Percentiles rank a stretch among this genome's conserved stretches.
Conservation (phyloP, 2,113 vertebrate genomes). For the Malurus alboscapulatus region DNA sequence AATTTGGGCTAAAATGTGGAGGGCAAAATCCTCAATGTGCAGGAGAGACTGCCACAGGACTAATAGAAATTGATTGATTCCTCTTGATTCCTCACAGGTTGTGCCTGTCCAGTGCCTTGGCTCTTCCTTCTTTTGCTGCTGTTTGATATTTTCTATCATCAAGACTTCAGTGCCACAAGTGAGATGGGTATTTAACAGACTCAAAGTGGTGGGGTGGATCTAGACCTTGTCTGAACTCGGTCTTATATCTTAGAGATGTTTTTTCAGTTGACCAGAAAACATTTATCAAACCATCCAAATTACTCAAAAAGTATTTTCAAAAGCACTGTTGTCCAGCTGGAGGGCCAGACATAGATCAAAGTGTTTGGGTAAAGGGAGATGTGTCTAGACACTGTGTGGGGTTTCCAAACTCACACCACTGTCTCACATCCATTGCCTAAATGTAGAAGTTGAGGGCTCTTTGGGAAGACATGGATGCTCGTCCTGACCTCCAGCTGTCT, state of each 20-base stretch:
- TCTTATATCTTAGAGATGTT: background rate
- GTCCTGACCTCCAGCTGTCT: background rate
- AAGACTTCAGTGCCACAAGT: background rate
- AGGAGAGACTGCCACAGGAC: accelerated
- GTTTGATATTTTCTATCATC: background rate
- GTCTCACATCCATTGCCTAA: background rate
- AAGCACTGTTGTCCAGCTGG: background rate
- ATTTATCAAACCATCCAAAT: background rate
- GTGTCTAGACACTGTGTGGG: background rate
- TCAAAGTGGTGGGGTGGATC: background rate
- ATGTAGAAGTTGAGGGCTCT: background rate
- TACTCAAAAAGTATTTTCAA: background rate
- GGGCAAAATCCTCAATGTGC: background rate
- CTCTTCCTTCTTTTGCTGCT: background rate
- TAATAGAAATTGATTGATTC: background rate
- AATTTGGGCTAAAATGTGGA: accelerated
- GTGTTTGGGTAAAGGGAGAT: background rate
- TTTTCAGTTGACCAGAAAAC: background rate
- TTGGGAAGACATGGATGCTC: background rate
- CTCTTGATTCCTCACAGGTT: background rate
- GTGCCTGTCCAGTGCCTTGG: background rate
- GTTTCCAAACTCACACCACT: background rate
- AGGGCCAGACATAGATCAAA: background rate
- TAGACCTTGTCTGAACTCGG: background rate
- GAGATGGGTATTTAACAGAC: background rate